Conservation (phyloP, 2,797 vertebrate species). For the Lycodopsis pacificus region DNA sequence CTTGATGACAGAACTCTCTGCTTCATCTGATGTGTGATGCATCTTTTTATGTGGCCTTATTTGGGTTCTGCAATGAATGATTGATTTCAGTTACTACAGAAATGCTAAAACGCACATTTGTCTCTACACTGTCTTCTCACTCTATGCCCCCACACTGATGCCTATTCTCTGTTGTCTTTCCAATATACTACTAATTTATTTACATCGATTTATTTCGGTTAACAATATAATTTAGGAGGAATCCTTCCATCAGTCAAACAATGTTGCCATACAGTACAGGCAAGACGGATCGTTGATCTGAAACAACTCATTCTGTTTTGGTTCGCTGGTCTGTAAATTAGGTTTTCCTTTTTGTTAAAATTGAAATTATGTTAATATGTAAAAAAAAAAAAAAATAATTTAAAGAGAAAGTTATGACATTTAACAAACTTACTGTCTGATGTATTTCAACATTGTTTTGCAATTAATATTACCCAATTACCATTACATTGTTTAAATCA, state of each 20-base stretch:
- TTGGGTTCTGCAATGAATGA: neutral
- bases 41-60: slow-evolving; percentile 20
- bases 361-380: neutral
- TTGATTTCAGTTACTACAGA: neutral
- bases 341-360: neutral
- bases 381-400: neutral
- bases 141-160: neutral
- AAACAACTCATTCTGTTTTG: neutral
- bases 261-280: neutral
- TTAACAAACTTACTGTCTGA: neutral
- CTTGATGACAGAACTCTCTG: slow-evolving; percentile 22
- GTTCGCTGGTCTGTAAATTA: slow-evolving; percentile 1
- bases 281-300: neutral
- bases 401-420: neutral
- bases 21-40: slow-evolving; percentile 2
- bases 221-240: neutral
- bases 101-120: neutral
- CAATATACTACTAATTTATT: neutral
- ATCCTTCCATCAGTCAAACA: neutral
- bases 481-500: neutral
- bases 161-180: neutral
- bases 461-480: neutral
- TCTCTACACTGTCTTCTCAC: neutral
- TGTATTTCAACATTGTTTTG: neutral
- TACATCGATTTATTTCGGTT: neutral